These are phyloP conservation scores for Brotogeris chrysoptera DNA, from an alignment of 2,797 vertebrate genomes.

Conservation along the genomic window DNA sequence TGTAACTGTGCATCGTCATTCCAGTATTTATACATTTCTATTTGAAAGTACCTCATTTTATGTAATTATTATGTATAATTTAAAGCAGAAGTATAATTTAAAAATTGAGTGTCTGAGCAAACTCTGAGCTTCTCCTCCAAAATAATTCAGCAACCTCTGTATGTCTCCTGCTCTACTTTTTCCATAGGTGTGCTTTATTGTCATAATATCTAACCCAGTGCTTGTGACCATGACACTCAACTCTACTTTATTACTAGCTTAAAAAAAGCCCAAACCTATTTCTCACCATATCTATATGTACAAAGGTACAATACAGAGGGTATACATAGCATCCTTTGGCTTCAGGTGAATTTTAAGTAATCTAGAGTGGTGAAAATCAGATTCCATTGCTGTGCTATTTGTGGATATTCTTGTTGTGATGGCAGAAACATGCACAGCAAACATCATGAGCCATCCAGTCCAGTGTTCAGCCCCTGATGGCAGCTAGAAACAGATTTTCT, in stretches of 20 bases:
- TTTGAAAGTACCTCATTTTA: neutral
- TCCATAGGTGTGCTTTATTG: neutral
- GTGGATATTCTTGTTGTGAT: neutral
- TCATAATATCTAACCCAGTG: neutral
- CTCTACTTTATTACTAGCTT: neutral
- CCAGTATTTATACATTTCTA: neutral
- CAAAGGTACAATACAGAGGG: neutral
- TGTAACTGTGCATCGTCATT: neutral
- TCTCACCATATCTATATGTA: neutral
- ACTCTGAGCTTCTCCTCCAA: neutral
- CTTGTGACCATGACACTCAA: neutral
- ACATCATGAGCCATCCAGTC: neutral
- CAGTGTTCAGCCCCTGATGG: fast-evolving
- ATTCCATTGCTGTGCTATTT: neutral
- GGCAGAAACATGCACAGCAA: neutral
- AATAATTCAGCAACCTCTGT: neutral
- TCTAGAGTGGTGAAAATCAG: neutral
- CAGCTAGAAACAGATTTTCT: neutral
- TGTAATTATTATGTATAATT: neutral
- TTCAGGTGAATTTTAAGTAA: neutral
- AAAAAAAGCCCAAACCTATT: neutral
- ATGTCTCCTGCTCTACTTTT: neutral
- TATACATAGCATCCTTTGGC: neutral
- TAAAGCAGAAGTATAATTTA: neutral
- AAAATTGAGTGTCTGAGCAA: neutral